Percentiles rank a stretch among this genome's conserved stretches.
Conservation (phyloP, 2,113 vertebrate genomes). For the Origma solitaria region DNA sequence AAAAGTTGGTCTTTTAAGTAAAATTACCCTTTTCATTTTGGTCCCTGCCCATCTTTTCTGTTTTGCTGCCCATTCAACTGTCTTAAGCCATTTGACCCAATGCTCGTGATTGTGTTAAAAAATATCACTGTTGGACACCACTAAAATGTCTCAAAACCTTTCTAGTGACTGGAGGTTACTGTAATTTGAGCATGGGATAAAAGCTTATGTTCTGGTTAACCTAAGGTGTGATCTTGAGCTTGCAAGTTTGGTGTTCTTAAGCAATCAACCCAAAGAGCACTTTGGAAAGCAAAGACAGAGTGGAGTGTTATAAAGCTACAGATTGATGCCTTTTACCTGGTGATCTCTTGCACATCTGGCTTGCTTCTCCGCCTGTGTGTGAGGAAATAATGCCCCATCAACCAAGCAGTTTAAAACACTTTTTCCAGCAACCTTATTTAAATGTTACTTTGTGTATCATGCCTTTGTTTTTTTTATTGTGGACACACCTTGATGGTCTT, state of each 20-base stretch:
- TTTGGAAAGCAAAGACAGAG: neutral
- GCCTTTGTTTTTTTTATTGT: neutral
- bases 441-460: neutral
- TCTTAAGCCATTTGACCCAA: neutral
- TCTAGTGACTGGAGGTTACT: neutral
- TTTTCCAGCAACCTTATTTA: neutral
- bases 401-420: neutral
- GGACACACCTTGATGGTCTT: neutral
- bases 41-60: slow-evolving; percentile 33
- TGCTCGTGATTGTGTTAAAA: neutral
- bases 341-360: neutral
- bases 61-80: neutral
- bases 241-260: neutral
- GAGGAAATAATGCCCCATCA: neutral
- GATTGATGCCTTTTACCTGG: neutral
- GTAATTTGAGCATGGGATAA: neutral
- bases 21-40: slow-evolving; percentile 44
- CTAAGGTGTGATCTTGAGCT: neutral
- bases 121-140: neutral
- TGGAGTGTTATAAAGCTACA: neutral
- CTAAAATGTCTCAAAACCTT: neutral
- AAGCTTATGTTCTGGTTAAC: neutral
- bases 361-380: neutral
- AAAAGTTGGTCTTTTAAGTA: slow-evolving; percentile 57
- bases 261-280: neutral